These are phyloP conservation scores for Mastacembelus armatus DNA, from an alignment of 2,797 vertebrate genomes.

Conservation along the genomic window DNA sequence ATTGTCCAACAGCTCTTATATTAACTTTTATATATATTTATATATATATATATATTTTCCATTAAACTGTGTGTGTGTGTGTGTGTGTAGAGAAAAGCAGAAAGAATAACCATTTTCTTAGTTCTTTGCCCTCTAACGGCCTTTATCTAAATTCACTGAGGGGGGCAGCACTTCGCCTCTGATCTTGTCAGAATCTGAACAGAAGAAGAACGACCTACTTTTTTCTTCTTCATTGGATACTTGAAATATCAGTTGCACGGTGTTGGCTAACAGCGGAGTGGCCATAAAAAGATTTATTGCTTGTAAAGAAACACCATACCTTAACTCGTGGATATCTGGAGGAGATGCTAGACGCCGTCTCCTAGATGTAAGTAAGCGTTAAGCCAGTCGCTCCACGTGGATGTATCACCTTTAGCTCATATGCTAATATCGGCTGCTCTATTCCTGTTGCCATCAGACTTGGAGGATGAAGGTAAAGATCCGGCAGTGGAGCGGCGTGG, in stretches of 20 bases:
- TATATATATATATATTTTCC: too few relatives aligned
- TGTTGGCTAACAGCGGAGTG: background rate
- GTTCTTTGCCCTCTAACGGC: too few relatives aligned
- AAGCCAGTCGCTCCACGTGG: too few relatives aligned
- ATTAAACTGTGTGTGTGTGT: too few relatives aligned
- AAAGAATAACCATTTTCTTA: too few relatives aligned
- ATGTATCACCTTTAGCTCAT: slow-evolving; percentile 2
- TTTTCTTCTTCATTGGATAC: too few relatives aligned
- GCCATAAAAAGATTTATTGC: background rate
- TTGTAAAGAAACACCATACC: background rate
- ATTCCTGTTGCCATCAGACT: background rate
- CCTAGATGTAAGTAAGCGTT: too few relatives aligned
- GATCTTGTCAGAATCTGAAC: background rate
- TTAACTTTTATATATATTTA: too few relatives aligned
- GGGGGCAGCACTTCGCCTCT: background rate
- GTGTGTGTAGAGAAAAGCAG: too few relatives aligned
- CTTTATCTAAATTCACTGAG: background rate
- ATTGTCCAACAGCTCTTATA: too few relatives aligned
- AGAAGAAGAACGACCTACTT: slow-evolving; percentile 32
- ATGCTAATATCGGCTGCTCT: slow-evolving; percentile 11
- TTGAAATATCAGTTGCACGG: too few relatives aligned
- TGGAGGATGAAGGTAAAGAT: slow-evolving; percentile 91
- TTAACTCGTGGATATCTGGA: background rate
- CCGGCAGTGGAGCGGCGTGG: slow-evolving; percentile 94
- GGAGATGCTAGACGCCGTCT: background rate